phyloP scores from a whole-genome alignment of 1,140 invertebrate species.

The Asobara japonica region DNA sequence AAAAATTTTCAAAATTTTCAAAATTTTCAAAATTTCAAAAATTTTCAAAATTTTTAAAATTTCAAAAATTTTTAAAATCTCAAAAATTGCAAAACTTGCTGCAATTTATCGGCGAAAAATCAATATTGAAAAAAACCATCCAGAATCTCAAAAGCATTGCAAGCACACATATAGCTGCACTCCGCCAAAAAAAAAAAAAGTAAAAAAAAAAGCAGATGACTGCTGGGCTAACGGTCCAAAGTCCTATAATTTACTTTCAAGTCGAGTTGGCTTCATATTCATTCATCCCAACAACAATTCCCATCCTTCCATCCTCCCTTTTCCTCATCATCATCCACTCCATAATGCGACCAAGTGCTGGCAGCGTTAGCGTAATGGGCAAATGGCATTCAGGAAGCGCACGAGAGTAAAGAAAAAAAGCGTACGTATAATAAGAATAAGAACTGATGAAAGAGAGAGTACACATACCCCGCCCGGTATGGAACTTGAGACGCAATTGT shows the following conservation, averaged over 20 bases:
- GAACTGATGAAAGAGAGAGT: conserved; percentile 36
- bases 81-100: too few species aligned
- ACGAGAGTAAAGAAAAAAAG: conserved; percentile 41
- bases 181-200: too few species aligned
- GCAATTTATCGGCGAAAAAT: too few species aligned
- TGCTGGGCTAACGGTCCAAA: conserved; percentile 61
- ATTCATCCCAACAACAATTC: conserved; percentile 27
- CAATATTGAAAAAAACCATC: too few species aligned
- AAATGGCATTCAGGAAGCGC: conserved; percentile 43
- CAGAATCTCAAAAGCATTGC: too few species aligned
- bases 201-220: conserved; percentile 50
- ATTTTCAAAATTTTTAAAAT: too few species aligned
- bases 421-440: conserved; percentile 3
- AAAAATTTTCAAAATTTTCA: too few species aligned
- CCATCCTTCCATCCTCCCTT: conserved; percentile 31
- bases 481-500: conserved; percentile 68
- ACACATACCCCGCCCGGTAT: conserved; percentile 52
- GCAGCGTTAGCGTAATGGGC: conserved; percentile 39
- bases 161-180: too few species aligned
- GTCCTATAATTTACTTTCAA: conserved; percentile 63
- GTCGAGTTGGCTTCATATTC: conserved; percentile 50
- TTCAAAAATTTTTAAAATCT: too few species aligned
- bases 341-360: too few species aligned
- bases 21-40: too few species aligned
- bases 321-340: conserved; percentile 24